Percentiles rank a stretch among this genome's conserved stretches.
These are phyloP conservation scores for Chionoecetes opilio DNA, from an alignment of 1,140 invertebrate genomes.

Conservation along the genomic window DNA sequence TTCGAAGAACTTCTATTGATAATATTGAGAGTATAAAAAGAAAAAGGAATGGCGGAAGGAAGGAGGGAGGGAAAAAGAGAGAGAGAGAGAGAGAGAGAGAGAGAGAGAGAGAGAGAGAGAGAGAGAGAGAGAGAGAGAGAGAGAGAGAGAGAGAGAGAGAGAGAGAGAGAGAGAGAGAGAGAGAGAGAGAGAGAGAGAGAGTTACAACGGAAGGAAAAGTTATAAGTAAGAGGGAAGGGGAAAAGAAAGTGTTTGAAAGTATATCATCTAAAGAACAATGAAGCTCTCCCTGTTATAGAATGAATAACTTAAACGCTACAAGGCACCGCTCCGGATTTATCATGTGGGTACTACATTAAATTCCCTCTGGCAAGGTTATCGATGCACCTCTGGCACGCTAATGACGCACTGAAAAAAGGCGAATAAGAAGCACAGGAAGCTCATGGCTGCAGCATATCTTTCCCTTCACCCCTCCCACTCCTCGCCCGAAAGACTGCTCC, in stretches of 20 bases:
- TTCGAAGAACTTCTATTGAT: too few species aligned
- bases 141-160: slow-evolving; percentile 11
- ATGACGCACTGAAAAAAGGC: neutral
- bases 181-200: neutral
- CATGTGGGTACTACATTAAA: neutral
- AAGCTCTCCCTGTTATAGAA: too few species aligned
- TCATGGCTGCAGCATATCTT: neutral
- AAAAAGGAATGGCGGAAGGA: neutral
- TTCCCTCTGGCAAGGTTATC: neutral
- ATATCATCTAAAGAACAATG: too few species aligned
- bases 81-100: neutral
- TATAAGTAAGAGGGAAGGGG: neutral
- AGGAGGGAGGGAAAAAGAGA: neutral
- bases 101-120: neutral
- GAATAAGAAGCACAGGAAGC: neutral
- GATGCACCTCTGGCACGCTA: neutral
- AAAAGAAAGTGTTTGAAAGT: too few species aligned
- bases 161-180: slow-evolving; percentile 33
- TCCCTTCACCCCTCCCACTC: neutral
- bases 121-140: slow-evolving; percentile 40
- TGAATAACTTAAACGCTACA: too few species aligned
- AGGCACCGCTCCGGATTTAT: neutral
- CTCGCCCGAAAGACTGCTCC: neutral
- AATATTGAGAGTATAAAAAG: neutral
- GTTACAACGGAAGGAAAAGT: too few species aligned